These are phyloP conservation scores for Gandaritis pyraliata DNA, from an alignment of 2,888 invertebrate species.

Conservation along the genomic window DNA sequence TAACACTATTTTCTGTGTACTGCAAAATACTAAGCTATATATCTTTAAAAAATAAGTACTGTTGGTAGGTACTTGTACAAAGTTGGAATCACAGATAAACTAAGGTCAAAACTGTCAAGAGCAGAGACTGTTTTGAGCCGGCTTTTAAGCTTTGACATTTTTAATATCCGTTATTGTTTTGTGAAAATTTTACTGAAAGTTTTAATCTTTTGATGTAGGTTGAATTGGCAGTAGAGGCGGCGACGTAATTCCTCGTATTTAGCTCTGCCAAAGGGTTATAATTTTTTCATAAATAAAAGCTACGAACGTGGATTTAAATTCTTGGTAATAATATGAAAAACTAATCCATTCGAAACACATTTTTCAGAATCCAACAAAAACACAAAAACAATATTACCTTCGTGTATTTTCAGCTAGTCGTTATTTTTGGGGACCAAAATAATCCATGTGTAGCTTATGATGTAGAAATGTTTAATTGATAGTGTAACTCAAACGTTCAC, in stretches of 20 bases:
- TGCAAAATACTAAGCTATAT: too few relatives aligned
- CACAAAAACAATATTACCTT: too few relatives aligned
- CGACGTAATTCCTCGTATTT: not conserved
- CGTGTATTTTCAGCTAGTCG: too few relatives aligned
- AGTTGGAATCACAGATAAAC: constrained; percentile 29
- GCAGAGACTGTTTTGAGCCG: constrained; percentile 30
- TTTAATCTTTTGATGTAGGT: constrained; percentile 41
- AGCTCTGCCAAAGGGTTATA: not conserved
- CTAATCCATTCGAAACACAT: too few relatives aligned
- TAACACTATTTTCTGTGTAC: too few relatives aligned
- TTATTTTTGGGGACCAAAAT: too few relatives aligned
- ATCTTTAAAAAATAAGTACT: too few relatives aligned
- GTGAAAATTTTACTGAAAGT: constrained; percentile 49
- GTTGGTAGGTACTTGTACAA: not conserved
- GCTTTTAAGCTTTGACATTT: constrained; percentile 55
- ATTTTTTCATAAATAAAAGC: not conserved
- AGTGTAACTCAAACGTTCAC: constrained; percentile 1
- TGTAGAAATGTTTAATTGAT: too few relatives aligned
- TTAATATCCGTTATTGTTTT: constrained; percentile 61
- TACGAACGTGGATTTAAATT: too few relatives aligned
- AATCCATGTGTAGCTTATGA: too few relatives aligned
- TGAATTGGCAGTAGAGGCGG: constrained; percentile 13
- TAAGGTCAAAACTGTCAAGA: constrained; percentile 28
- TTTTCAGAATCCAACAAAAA: too few relatives aligned
- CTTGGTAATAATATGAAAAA: too few relatives aligned